Evolutionary conservation across 2,797 vertebrate species (phyloP).

Genomic region (Tenualosa ilisha): DNA sequence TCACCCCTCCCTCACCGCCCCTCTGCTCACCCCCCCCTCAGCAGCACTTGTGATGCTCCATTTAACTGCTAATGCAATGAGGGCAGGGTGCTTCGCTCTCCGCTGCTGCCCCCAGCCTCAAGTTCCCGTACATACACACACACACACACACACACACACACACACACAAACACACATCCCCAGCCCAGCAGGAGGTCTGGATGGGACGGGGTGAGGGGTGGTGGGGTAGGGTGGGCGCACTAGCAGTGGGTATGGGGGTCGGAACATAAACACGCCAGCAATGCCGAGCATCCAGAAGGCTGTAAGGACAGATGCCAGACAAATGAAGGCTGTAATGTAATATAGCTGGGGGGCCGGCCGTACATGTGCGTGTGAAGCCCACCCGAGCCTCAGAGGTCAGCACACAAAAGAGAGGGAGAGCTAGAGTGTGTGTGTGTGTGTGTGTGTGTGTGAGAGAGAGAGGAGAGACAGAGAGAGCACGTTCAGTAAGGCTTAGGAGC

Average conservation of each 20-base stretch:
- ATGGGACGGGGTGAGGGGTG: not conserved
- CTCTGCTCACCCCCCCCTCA: not conserved
- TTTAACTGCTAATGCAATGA: constrained; percentile 30
- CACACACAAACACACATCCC: not conserved
- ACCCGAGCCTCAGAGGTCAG: constrained; percentile 1
- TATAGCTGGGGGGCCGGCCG: constrained; percentile 20
- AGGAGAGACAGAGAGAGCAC: not conserved
- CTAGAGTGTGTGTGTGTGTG: not conserved
- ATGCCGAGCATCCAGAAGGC: constrained; percentile 42
- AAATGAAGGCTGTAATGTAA: constrained; percentile 37
- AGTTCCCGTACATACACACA: constrained; percentile 33
- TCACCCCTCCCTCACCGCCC: not conserved
- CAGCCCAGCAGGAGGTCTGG: not conserved
- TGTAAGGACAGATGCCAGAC: constrained; percentile 40
- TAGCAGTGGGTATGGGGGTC: constrained; percentile 20
- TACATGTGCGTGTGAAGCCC: not conserved
- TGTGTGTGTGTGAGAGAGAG: too few species aligned
- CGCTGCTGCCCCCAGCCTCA: constrained; percentile 18
- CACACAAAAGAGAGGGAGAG: not conserved
- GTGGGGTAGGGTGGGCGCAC: not conserved
- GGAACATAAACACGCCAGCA: constrained; percentile 43
- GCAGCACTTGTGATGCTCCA: constrained; percentile 17
- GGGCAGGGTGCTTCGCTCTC: constrained; percentile 26
- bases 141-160: constrained; percentile 6
- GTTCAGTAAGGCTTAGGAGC: constrained; percentile 2